Evolutionary conservation across 2,797 vertebrate species (phyloP).

Genomic region (Rhinichthys osculus): DNA sequence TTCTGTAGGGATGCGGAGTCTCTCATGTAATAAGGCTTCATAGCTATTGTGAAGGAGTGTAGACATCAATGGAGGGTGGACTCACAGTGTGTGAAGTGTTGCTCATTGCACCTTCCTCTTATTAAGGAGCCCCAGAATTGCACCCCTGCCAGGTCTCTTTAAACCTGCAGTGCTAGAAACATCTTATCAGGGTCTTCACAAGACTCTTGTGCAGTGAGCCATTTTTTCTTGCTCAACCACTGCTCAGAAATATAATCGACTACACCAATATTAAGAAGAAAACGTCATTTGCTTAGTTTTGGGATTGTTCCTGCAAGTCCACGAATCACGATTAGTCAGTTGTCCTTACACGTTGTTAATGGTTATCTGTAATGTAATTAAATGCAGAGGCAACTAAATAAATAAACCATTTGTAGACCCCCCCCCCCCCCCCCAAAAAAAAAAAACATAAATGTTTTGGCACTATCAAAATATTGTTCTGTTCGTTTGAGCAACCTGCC

Average conservation of each 20-base stretch:
- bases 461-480: not conserved
- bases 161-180: conserved; percentile 58
- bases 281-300: not conserved
- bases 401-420: not conserved
- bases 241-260: conserved; percentile 46
- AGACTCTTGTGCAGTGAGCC: conserved; percentile 39
- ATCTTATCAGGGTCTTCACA: conserved; percentile 58
- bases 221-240: conserved; percentile 39
- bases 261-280: conserved; percentile 22
- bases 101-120: conserved; percentile 56
- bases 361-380: not conserved
- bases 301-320: not conserved
- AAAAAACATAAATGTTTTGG: not conserved
- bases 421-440: not conserved
- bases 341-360: not conserved
- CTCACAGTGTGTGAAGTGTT: conserved; percentile 55
- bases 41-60: conserved; percentile 62
- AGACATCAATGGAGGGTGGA: conserved; percentile 62
- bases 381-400: not conserved
- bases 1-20: conserved; percentile 63
- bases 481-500: not conserved
- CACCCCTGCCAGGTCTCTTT: conserved; percentile 59
- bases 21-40: conserved; percentile 74
- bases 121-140: conserved; percentile 57
- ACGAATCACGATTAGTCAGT: not conserved